Base-by-base conservation (phyloP, 37 sponge, comb jelly and placozoan genomes). In the Corticium candelabrum region DNA sequence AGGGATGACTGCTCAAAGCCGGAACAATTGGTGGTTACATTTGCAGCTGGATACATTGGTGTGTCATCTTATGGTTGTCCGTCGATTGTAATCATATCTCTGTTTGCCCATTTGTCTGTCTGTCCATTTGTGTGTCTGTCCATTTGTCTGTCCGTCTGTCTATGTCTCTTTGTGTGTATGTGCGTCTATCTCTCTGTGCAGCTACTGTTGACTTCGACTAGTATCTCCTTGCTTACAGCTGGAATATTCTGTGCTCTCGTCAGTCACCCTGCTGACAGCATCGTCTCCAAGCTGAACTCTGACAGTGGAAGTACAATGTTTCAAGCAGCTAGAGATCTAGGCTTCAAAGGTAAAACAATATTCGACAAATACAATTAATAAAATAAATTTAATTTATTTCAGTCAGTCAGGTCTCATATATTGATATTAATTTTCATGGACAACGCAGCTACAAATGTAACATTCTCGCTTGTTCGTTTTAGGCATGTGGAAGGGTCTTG, bases 171-270 rank as follows among this genome's bases (percentile, higher is more conserved):
- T n/a, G n/a, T n/a, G n/a, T n/a, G n/a, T n/a, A n/a, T n/a, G n/a
- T n/a, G n/a, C n/a, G n/a, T n/a, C n/a, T n/a, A n/a, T n/a, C n/a
- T n/a, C n/a, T n/a, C n/a, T n/a, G n/a, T n/a, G n/a, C n/a, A n/a
- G n/a, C n/a, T n/a, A n/a, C n/a, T n/a, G n/a, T n/a, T n/a, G n/a
- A n/a, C n/a, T n/a, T n/a, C n/a, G n/a, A n/a, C n/a, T n/a, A n/a
- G 62, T 50, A 21, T 27, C 62, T 50, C 21, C 21, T 27, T 50
- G 62, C 21, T 27, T 50, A 27, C 21, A 35, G 99, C 99, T 77
- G 99, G 99, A 71, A 93, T 97, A 69, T 97, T 97, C 93, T 97
- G 99, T 87, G 99, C 99, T 36, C 33, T 97, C 37, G 99, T 97
- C 32, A 89, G 90, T 34, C 99, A 97, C 62, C 99, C 99, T 32